These are phyloP conservation scores for Hoplias malabaricus DNA, from an alignment of 2,113 vertebrate species.

Conservation along the genomic window DNA sequence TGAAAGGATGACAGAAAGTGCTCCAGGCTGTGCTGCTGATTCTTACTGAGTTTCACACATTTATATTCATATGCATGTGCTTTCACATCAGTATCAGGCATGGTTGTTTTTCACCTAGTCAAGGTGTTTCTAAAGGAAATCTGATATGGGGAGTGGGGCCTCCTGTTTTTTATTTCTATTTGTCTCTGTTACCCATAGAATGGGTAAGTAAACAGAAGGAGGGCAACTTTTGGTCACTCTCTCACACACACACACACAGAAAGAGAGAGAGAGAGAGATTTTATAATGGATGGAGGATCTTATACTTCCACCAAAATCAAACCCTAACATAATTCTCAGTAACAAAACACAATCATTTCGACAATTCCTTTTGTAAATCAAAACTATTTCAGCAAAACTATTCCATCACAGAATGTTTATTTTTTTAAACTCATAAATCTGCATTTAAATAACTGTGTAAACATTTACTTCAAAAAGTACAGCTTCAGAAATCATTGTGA, in stretches of 20 bases:
- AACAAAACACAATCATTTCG: no score
- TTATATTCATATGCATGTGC: constrained; percentile 16
- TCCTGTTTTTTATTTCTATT: not conserved
- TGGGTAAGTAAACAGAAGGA: not conserved
- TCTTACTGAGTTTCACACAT: constrained; percentile 31
- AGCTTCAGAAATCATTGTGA: no score
- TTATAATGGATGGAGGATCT: no score
- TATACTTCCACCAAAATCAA: no score
- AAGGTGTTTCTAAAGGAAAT: not conserved
- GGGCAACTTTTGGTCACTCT: not conserved
- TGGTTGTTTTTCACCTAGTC: not conserved
- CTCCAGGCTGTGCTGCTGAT: constrained; percentile 13
- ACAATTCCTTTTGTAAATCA: no score
- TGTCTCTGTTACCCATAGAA: constrained; percentile 1
- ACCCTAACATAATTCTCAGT: no score
- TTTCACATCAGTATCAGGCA: not conserved
- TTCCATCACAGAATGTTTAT: no score
- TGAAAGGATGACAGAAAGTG: constrained; percentile 30
- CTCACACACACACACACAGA: not conserved
- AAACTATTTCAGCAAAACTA: no score
- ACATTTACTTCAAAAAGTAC: no score
- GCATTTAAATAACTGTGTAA: no score
- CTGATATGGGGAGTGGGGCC: not conserved
- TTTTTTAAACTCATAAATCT: no score
- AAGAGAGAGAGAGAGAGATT: not conserved